phyloP scores from a whole-genome alignment of 2,113 vertebrate species.

The Saimiri boliviensis region DNA sequence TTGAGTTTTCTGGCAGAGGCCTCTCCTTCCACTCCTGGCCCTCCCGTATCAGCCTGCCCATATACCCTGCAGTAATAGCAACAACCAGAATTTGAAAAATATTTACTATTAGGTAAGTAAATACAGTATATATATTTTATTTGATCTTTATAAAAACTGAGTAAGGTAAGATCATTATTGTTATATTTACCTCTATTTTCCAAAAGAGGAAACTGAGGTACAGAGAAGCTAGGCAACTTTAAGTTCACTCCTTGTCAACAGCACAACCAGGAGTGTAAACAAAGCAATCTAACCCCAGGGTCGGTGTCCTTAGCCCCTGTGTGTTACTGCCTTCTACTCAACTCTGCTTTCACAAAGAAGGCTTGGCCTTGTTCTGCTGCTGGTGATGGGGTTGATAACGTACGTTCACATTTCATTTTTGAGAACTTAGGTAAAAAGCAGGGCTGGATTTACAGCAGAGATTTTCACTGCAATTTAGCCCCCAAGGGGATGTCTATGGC shows the following conservation, averaged over 20 bases:
- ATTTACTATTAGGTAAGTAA: not conserved
- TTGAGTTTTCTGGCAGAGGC: not conserved
- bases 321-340: not conserved
- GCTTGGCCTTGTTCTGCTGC: not conserved
- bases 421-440: not conserved
- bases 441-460: not conserved
- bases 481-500: not conserved
- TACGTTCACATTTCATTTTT: not conserved
- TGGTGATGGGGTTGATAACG: not conserved
- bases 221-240: not conserved
- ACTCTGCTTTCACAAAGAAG: not conserved
- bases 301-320: not conserved
- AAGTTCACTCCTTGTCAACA: not conserved
- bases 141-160: not conserved
- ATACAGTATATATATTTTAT: not conserved
- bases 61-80: not conserved
- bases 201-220: not conserved
- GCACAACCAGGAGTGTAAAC: not conserved
- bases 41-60: not conserved
- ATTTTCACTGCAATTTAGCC: not conserved
- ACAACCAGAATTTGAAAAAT: not conserved
- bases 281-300: not conserved
- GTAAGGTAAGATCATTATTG: not conserved
- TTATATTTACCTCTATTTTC: constrained; percentile 2
- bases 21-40: not conserved